Evolutionary conservation across 2,888 invertebrate species (phyloP).

Genomic region (Euplagia quadripunctaria): DNA sequence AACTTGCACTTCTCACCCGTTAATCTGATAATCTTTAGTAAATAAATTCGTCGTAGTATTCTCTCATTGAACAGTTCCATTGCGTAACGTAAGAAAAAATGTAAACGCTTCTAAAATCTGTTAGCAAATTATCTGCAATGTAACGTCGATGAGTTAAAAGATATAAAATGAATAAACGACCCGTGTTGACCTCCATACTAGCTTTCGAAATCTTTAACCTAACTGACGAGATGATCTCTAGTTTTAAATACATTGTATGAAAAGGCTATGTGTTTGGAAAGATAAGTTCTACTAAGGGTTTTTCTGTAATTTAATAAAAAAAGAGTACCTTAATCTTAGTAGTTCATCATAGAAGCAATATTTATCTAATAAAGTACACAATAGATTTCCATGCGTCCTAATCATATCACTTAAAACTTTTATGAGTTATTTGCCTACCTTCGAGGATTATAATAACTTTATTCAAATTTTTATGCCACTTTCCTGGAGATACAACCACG

Average conservation of each 20-base stretch:
- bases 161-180: slow-evolving; percentile 12
- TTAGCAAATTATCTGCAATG: not conserved
- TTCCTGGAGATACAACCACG: no score
- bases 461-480: no score
- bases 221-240: not conserved
- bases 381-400: no score
- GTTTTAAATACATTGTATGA: not conserved
- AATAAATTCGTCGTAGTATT: not conserved
- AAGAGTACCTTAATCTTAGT: no score
- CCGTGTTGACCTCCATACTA: slow-evolving; percentile 17
- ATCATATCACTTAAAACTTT: no score
- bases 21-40: not conserved
- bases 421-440: not conserved
- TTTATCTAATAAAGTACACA: no score
- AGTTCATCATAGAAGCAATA: no score
- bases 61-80: slow-evolving; percentile 1
- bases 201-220: slow-evolving; percentile 22
- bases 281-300: no score
- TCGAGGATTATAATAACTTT: not conserved
- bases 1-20: not conserved
- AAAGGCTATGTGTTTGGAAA: no score
- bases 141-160: slow-evolving; percentile 11
- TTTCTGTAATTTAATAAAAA: no score
- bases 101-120: slow-evolving; percentile 5
- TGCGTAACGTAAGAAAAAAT: slow-evolving; percentile 10